These are phyloP conservation scores for Drosophila putrida DNA, from an alignment of 2,888 invertebrate species.

Conservation along the genomic window DNA sequence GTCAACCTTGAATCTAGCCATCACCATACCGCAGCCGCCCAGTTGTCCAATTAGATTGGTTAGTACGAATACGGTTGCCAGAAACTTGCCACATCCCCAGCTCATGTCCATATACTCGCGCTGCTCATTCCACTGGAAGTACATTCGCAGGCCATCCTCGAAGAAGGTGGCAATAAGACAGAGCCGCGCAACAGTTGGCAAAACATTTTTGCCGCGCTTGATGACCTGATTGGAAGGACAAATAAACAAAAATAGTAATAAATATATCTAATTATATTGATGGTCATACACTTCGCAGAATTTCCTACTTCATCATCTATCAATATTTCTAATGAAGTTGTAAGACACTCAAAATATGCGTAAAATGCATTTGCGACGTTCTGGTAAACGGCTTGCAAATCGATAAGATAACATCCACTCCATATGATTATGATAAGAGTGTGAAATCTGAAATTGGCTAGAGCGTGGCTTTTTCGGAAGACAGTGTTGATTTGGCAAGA, in stretches of 20 bases:
- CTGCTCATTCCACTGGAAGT: conserved; percentile 99
- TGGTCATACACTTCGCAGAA: too few relatives aligned
- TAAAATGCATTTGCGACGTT: background rate
- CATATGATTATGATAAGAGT: conserved; percentile 55
- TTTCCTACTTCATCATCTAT: background rate
- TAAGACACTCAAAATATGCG: background rate
- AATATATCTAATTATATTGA: too few relatives aligned
- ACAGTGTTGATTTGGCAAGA: conserved; percentile 62
- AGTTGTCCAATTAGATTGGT: conserved; percentile 98
- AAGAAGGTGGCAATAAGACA: conserved; percentile 99
- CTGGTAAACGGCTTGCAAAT: conserved; percentile 16
- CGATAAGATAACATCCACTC: conserved; percentile 31
- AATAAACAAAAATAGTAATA: background rate
- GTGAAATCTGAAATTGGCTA: conserved; percentile 41
- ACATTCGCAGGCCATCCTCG: conserved; percentile 99
- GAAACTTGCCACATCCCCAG: conserved; percentile 97
- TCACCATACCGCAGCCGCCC: conserved; percentile 98
- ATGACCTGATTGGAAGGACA: conserved; percentile 89
- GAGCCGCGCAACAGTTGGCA: conserved; percentile 97
- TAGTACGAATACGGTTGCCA: conserved; percentile 97
- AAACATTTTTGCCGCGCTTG: conserved; percentile 94
- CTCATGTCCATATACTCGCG: conserved; percentile 98
- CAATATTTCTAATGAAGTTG: background rate
- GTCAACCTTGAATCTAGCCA: conserved; percentile 95
- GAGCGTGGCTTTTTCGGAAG: conserved; percentile 60